A percentile compares a stretch with the other conserved stretches of the same genome.
These are phyloP conservation scores for Eudyptes chrysolophus DNA, from an alignment of 2,113 vertebrate species.

Conservation along the genomic window DNA sequence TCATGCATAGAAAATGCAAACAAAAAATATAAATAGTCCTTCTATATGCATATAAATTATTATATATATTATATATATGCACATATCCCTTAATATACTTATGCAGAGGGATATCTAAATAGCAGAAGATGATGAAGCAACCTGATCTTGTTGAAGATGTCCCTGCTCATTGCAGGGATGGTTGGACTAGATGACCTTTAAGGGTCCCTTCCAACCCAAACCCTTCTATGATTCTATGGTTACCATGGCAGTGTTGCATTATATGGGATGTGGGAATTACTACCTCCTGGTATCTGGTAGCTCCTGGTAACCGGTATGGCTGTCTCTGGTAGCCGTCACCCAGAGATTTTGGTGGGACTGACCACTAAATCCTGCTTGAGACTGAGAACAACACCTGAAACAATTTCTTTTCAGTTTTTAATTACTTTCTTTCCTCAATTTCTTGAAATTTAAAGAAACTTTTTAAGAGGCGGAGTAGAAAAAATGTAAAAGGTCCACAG, in stretches of 20 bases:
- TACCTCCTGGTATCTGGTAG: neutral
- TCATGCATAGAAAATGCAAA: neutral
- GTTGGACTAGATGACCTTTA: neutral
- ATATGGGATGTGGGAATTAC: neutral
- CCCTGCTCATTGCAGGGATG: neutral
- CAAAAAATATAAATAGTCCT: neutral
- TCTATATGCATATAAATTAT: neutral
- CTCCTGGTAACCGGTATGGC: neutral
- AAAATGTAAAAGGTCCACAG: neutral
- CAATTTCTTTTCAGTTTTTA: neutral
- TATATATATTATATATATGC: neutral
- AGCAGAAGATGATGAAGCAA: neutral
- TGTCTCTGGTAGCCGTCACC: neutral
- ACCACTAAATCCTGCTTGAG: neutral
- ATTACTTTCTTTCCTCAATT: accelerated
- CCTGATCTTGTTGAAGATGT: neutral
- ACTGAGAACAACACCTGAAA: neutral
- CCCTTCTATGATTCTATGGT: neutral
- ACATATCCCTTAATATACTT: neutral
- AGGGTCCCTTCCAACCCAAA: neutral
- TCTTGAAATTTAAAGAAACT: neutral
- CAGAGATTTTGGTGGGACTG: neutral
- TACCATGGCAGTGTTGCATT: neutral
- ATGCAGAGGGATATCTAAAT: neutral
- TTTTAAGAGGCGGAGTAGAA: neutral